These are phyloP conservation scores for Aldrovandia affinis DNA, from an alignment of 2,797 vertebrate species.

Conservation along the genomic window DNA sequence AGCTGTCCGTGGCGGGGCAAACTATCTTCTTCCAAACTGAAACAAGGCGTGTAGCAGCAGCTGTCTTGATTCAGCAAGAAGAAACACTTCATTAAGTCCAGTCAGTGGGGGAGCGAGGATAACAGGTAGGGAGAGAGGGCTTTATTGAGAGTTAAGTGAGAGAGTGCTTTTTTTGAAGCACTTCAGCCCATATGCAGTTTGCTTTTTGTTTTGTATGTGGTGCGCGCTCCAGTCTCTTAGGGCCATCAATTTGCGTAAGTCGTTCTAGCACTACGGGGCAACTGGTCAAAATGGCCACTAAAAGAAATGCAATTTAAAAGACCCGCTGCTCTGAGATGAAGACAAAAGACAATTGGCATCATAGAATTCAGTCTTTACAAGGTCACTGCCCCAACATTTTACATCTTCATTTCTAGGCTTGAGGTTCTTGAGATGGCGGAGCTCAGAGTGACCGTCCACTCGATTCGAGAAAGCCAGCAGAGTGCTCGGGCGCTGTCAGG, in stretches of 20 bases:
- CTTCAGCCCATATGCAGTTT: not conserved
- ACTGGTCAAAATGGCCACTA: not conserved
- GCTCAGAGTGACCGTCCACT: slow-evolving; percentile 53
- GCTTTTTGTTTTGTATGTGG: not conserved
- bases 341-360: slow-evolving; percentile 33
- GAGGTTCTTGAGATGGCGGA: slow-evolving; percentile 33
- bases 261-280: slow-evolving; percentile 48
- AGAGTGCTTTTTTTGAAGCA: not conserved
- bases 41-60: slow-evolving; percentile 40
- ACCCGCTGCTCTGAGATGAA: not conserved
- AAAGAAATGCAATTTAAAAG: slow-evolving; percentile 1
- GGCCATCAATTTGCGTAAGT: slow-evolving; percentile 46
- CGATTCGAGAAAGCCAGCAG: slow-evolving; percentile 56
- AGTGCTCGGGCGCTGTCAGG: slow-evolving; percentile 49
- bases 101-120: slow-evolving; percentile 28
- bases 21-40: slow-evolving; percentile 34
- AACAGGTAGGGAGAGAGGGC: not conserved
- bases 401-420: not conserved
- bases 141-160: slow-evolving; percentile 44
- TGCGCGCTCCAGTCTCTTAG: slow-evolving; percentile 38
- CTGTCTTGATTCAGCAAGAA: slow-evolving; percentile 42
- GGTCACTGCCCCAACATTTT: not conserved
- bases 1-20: slow-evolving; percentile 44
- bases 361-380: not conserved
- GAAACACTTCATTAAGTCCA: slow-evolving; percentile 51